Evolutionary conservation across 1,140 invertebrate genomes (phyloP).

Genomic region (Meteorus sp.): DNA sequence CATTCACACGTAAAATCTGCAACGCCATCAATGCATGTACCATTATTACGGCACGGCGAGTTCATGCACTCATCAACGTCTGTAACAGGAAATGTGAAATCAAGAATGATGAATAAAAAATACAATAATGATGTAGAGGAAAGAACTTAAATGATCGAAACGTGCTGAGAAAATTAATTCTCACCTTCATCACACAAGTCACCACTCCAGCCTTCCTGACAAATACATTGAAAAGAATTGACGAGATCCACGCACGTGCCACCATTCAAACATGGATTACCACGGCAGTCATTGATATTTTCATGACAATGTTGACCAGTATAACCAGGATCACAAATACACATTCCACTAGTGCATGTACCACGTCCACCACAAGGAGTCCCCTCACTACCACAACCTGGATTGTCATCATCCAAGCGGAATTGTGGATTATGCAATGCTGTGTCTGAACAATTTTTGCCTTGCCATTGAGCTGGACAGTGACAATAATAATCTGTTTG

Average conservation of each 20-base stretch:
- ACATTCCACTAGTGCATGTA: constrained; percentile 71
- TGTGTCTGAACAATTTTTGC: constrained; percentile 84
- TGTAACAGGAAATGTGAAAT: constrained; percentile 46
- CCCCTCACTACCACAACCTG: constrained; percentile 55
- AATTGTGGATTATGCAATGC: constrained; percentile 65
- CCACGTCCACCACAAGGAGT: constrained; percentile 77
- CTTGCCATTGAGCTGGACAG: constrained; percentile 83
- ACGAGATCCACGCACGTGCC: constrained; percentile 75
- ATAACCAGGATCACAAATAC: constrained; percentile 77
- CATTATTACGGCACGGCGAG: constrained; percentile 76
- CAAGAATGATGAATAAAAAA: neutral
- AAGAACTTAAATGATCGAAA: neutral
- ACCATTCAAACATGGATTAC: constrained; percentile 74
- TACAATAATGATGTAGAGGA: too few species aligned
- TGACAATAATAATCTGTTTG: constrained; percentile 88
- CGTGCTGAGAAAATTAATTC: constrained; percentile 3
- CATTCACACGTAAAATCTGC: constrained; percentile 77
- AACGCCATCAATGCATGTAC: constrained; percentile 73
- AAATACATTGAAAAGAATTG: constrained; percentile 79
- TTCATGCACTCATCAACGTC: constrained; percentile 81
- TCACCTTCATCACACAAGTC: constrained; percentile 67
- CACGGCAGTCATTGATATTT: constrained; percentile 74
- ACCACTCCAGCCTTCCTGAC: constrained; percentile 69
- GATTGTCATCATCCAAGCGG: constrained; percentile 49
- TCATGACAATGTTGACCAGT: constrained; percentile 76